Conservation (phyloP, 2,113 vertebrate species). For the Silurus glanis region DNA sequence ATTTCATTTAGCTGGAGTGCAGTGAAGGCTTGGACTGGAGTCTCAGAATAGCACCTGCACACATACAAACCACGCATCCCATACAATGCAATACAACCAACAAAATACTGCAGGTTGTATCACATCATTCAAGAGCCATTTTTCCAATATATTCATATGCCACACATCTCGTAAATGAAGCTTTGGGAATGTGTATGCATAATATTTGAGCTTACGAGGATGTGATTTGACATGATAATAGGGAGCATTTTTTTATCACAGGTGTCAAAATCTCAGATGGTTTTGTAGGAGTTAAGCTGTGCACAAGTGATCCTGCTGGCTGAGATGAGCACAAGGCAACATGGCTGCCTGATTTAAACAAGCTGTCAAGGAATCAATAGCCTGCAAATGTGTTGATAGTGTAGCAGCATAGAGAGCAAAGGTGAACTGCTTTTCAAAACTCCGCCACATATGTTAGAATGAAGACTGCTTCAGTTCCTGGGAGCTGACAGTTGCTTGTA, state of each 20-base stretch:
- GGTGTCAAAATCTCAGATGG: constrained; percentile 5
- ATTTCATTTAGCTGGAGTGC: too few relatives aligned
- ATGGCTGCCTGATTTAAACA: constrained; percentile 49
- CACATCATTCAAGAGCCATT: not conserved
- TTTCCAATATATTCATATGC: not conserved
- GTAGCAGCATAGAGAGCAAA: constrained; percentile 45
- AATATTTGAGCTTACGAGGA: not conserved
- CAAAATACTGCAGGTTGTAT: not conserved
- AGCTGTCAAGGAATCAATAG: constrained; percentile 62
- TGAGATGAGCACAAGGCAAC: constrained; percentile 48
- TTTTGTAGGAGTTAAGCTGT: constrained; percentile 29
- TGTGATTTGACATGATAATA: constrained; percentile 9
- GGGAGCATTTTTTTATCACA: not conserved
- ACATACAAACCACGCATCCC: too few relatives aligned
- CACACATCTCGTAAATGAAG: not conserved
- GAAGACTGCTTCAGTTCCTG: not conserved
- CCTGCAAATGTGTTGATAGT: constrained; percentile 26
- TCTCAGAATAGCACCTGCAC: too few relatives aligned
- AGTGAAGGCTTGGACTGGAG: too few relatives aligned
- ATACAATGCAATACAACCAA: too few relatives aligned
- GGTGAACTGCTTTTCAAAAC: constrained; percentile 50
- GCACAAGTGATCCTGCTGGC: constrained; percentile 53
- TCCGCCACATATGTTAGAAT: constrained; percentile 4
- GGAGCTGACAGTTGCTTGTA: not conserved
- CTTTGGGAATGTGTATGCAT: not conserved